Evolutionary conservation across 1,140 invertebrate species (phyloP), one percentile per base, ranked within the genome.

Genomic region (Aleiodes sp.): DNA sequence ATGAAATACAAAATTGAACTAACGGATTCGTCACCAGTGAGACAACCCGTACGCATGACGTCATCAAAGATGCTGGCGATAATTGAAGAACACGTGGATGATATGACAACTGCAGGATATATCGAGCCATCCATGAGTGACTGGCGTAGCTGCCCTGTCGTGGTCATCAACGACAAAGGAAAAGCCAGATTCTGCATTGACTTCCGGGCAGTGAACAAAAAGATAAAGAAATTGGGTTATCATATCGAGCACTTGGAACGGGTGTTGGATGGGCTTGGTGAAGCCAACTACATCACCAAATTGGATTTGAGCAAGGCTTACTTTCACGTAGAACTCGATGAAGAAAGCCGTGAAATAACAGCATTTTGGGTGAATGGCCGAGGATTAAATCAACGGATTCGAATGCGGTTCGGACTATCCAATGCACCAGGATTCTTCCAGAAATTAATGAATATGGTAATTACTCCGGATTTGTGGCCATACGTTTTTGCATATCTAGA

Each of bases 371-470:
- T 9, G 65, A 68, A 21, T 10, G 77, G 79, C 19, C 73, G 72
- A 52, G 77, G 77, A 4, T 65, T 76, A 12, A 84, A 59, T 63
- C 66, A 74, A 29, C 84, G 79, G 35, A 73, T 59, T 12, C 73
- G 77, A 1, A 80, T 83, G 77, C 78, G 79, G 0, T 82, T 80
- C 76, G 81, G 80, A 12, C 67, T 84, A 1, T 56, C 41, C 8
- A 78, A 78, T 70, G 74, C 74, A 7, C 76, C 75, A 14, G 72
- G 76, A 19, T 80, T 76, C 1, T 82, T 75, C 60, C 74, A 77
- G 57, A 4, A 81, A 9, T 12, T 75, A 7, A 74, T 77, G 24
- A 69, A 76, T 65, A 24, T 69, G n/a, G 28, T 81, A 14, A 26
- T 29, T 1, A 66, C 65, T 33, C 28, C 35, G 14, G 56, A 65